These are phyloP conservation scores for Gallinago nigripennis DNA, from an alignment of 2,797 vertebrate genomes.

Conservation along the genomic window DNA sequence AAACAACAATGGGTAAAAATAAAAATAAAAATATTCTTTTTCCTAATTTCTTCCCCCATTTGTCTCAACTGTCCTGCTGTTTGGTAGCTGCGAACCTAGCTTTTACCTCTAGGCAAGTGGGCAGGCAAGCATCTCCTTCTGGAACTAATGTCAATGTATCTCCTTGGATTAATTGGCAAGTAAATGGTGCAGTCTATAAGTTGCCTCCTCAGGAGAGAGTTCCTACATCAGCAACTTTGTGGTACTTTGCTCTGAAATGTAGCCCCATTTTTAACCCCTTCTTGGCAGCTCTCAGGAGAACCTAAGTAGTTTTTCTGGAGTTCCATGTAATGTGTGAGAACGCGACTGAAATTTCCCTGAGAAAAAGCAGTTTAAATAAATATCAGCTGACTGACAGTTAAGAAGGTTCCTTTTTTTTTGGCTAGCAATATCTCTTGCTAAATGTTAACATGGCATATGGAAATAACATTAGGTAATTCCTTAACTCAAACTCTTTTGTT, in stretches of 20 bases:
- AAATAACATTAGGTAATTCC: background rate
- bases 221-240: conserved; percentile 49
- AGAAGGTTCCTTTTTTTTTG: background rate
- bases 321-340: accelerated
- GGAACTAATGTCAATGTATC: conserved; percentile 68
- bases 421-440: background rate
- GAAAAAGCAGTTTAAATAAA: background rate
- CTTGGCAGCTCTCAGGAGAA: background rate
- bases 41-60: conserved; percentile 29
- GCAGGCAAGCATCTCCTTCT: conserved; percentile 68
- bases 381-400: background rate
- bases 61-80: conserved; percentile 51
- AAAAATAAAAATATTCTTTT: background rate
- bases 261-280: conserved; percentile 46
- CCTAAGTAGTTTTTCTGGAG: background rate
- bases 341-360: background rate
- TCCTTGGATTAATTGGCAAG: conserved; percentile 72
- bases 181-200: conserved; percentile 60
- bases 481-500: background rate
- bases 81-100: conserved; percentile 45
- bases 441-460: background rate
- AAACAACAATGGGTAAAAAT: background rate
- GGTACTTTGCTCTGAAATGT: conserved; percentile 33
- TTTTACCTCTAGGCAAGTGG: conserved; percentile 65
- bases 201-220: conserved; percentile 44